Conservation (phyloP, 2,113 vertebrate genomes). For the Oncorhynchus kisutch region DNA sequence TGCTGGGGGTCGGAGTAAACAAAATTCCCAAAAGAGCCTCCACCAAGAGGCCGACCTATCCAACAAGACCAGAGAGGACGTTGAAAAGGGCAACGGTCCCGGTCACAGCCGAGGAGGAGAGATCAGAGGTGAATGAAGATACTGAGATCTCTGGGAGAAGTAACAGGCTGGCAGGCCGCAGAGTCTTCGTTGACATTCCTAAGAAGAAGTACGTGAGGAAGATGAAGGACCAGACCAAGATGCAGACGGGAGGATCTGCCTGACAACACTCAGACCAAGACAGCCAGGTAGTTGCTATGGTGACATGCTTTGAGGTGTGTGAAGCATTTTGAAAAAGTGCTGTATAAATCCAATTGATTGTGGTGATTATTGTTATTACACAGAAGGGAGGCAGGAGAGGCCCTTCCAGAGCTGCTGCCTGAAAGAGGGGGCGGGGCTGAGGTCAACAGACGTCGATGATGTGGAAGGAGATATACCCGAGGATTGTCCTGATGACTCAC, state of each 20-base stretch:
- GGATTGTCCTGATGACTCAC: slow-evolving; percentile 35
- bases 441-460: slow-evolving; percentile 3
- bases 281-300: no score
- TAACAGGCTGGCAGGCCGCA: slow-evolving; percentile 75
- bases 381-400: not conserved
- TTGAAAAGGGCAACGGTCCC: slow-evolving; percentile 12
- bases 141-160: slow-evolving; percentile 63
- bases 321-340: no score
- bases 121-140: slow-evolving; percentile 63
- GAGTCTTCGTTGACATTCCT: slow-evolving; percentile 76
- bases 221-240: not conserved
- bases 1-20: slow-evolving; percentile 6
- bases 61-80: slow-evolving; percentile 9
- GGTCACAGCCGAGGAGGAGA: slow-evolving; percentile 18
- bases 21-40: not conserved
- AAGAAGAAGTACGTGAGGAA: slow-evolving; percentile 75
- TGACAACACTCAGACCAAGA: no score
- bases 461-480: slow-evolving; percentile 60
- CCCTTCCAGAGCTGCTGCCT: not conserved
- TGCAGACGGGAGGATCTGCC: slow-evolving; percentile 20
- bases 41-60: slow-evolving; percentile 26
- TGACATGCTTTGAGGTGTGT: no score
- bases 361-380: not conserved
- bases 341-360: no score
- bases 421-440: slow-evolving; percentile 5